Evolutionary conservation across 2,113 vertebrate genomes (phyloP).

Genomic region (Ageneiosus marmoratus): DNA sequence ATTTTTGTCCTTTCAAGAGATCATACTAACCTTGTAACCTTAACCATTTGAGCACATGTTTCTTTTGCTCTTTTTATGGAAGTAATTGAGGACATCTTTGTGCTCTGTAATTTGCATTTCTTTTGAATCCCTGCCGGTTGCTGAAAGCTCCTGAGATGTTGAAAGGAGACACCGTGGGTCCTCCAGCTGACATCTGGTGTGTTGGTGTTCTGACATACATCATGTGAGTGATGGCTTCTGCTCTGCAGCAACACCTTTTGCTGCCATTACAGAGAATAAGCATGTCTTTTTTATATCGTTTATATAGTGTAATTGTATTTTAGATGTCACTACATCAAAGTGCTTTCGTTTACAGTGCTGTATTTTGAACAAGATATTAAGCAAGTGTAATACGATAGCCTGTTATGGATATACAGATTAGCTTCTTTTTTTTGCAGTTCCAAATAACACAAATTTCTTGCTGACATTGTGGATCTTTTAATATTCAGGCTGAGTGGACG

Average conservation of each 20-base stretch:
- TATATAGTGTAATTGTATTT: neutral
- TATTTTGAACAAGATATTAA: neutral
- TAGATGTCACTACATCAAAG: neutral
- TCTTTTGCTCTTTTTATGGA: neutral
- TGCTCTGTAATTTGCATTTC: conserved; percentile 46
- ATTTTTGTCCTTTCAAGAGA: neutral
- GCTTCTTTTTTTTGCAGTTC: neutral
- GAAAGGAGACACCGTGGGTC: conserved; percentile 92
- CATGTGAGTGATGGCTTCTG: conserved; percentile 84
- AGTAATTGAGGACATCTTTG: conserved; percentile 12
- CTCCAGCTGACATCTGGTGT: conserved; percentile 95
- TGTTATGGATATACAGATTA: neutral
- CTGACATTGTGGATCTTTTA: conserved; percentile 3
- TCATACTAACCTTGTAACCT: neutral
- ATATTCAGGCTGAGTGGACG: conserved; percentile 87
- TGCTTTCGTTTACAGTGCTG: neutral
- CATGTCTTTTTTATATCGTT: neutral
- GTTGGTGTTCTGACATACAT: conserved; percentile 87
- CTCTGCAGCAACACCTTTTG: neutral
- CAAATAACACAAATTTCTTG: neutral
- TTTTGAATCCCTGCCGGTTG: conserved; percentile 30
- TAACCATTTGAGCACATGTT: conserved; percentile 19
- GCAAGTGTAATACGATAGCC: neutral
- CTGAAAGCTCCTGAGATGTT: conserved; percentile 92
- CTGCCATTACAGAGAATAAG: neutral